Evolutionary conservation across 2,113 vertebrate species (phyloP).

Genomic region (Heliornis fulica): DNA sequence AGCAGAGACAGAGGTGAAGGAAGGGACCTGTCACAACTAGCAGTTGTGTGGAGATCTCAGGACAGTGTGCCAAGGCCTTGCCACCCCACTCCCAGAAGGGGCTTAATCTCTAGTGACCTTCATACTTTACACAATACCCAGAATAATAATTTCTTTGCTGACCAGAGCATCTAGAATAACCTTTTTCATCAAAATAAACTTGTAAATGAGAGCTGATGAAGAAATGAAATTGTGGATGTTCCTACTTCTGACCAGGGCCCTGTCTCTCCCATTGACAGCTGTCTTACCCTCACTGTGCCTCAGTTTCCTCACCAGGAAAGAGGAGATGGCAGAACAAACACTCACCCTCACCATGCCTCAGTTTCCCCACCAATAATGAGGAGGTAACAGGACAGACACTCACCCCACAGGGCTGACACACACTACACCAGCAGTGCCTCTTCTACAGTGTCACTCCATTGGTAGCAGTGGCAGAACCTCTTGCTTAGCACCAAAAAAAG

Average conservation of each 20-base stretch:
- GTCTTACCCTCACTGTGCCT: not conserved
- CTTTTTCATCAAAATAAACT: not conserved
- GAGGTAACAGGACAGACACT: not conserved
- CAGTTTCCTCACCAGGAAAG: not conserved
- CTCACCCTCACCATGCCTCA: not conserved
- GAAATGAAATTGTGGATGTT: not conserved
- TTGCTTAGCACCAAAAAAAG: not conserved
- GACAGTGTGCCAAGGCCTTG: not conserved
- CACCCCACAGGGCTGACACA: not conserved
- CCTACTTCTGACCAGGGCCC: not conserved
- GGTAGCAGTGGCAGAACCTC: not conserved
- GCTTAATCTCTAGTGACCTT: not conserved
- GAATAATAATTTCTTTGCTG: not conserved
- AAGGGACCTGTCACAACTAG: not conserved
- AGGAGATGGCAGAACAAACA: not conserved
- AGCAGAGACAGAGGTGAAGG: not conserved
- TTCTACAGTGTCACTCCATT: not conserved
- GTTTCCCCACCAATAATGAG: not conserved
- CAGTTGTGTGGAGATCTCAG: not conserved
- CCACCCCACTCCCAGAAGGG: not conserved
- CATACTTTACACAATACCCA: not conserved
- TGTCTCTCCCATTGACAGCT: not conserved
- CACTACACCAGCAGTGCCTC: not conserved
- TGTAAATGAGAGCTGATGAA: not conserved
- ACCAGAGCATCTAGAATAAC: not conserved